These are phyloP conservation scores for Drosophila elegans DNA, from an alignment of 1,140 invertebrate genomes.

Conservation along the genomic window DNA sequence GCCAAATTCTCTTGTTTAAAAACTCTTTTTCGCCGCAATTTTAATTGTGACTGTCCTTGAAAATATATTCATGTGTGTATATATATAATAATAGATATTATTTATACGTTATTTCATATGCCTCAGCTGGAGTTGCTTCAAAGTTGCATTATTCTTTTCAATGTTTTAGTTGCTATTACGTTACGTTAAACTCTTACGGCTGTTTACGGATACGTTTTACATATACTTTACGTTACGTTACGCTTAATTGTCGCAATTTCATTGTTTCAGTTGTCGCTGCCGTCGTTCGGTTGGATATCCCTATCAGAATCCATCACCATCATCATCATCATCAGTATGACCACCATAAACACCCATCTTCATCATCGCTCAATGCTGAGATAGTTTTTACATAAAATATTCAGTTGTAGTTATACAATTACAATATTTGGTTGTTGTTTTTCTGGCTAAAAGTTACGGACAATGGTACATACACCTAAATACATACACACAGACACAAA, in stretches of 20 bases:
- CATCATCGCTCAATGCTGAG: slow-evolving; percentile 34
- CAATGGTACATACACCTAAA: slow-evolving; percentile 62
- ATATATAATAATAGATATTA: slow-evolving; percentile 47
- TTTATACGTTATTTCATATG: slow-evolving; percentile 49
- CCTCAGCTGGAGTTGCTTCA: slow-evolving; percentile 44
- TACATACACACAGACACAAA: slow-evolving; percentile 66
- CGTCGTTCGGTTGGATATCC: slow-evolving; percentile 39
- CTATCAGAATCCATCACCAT: slow-evolving; percentile 11
- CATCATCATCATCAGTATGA: not conserved
- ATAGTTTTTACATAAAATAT: slow-evolving; percentile 72
- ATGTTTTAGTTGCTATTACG: slow-evolving; percentile 27
- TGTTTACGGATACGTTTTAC: slow-evolving; percentile 57
- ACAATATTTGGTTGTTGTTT: slow-evolving; percentile 42
- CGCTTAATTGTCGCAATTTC: slow-evolving; percentile 81
- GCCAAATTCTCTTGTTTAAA: slow-evolving; percentile 40
- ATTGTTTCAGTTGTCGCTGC: slow-evolving; percentile 78
- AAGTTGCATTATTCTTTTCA: slow-evolving; percentile 28
- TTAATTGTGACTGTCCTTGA: slow-evolving; percentile 49
- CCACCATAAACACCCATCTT: slow-evolving; percentile 10
- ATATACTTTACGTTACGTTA: slow-evolving; percentile 56
- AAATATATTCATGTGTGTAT: slow-evolving; percentile 53
- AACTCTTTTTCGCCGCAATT: slow-evolving; percentile 44
- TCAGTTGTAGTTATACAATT: slow-evolving; percentile 65
- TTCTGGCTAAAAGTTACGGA: slow-evolving; percentile 80
- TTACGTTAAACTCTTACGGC: slow-evolving; percentile 51